Conservation (phyloP, 2,113 vertebrate species). For the Onychostoma macrolepis region DNA sequence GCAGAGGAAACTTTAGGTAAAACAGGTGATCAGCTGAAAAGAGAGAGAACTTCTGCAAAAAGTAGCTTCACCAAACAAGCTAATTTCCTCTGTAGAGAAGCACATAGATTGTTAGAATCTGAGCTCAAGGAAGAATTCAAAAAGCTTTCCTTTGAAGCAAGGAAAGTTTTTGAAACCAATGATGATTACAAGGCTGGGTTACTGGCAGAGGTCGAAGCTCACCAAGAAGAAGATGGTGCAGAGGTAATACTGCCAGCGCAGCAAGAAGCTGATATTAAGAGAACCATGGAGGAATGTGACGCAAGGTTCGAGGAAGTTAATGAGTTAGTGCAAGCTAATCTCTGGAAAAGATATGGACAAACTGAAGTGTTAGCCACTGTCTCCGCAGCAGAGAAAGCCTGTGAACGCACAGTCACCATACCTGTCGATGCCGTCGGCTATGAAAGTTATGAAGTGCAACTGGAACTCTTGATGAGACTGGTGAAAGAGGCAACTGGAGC, state of each 20-base stretch:
- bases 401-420: not conserved
- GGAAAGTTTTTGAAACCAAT: not conserved
- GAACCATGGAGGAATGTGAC: not conserved
- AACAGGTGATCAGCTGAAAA: not conserved
- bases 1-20: slow-evolving; percentile 1
- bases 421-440: not conserved
- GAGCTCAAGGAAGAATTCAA: not conserved
- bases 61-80: not conserved
- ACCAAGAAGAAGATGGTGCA: not conserved
- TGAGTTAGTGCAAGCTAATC: not conserved
- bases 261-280: not conserved
- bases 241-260: not conserved
- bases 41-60: not conserved
- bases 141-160: not conserved
- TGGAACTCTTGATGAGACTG: not conserved
- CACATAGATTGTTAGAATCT: not conserved
- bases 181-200: not conserved
- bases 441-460: slow-evolving; percentile 2
- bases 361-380: not conserved
- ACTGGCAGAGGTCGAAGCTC: not conserved
- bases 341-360: not conserved
- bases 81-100: not conserved
- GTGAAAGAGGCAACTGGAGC: not conserved
- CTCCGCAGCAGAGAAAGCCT: not conserved
- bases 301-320: not conserved